These are phyloP conservation scores for Mesorhabditis sp. DNA, from an alignment of 2,888 invertebrate genomes.

Conservation along the genomic window DNA sequence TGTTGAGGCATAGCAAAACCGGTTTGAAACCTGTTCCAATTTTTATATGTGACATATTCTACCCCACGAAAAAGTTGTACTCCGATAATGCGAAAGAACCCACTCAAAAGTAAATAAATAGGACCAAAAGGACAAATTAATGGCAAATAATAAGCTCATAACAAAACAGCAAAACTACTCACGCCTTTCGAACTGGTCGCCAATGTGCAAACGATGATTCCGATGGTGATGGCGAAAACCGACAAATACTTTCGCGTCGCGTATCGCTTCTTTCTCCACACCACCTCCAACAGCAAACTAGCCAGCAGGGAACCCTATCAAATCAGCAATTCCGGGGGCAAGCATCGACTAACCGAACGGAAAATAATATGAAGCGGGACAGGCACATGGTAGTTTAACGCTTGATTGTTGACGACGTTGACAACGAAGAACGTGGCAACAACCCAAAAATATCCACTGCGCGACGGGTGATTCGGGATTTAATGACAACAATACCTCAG, in stretches of 20 bases:
- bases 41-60: no score
- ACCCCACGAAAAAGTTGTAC: no score
- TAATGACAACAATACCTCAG: slow-evolving; percentile 64
- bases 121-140: no score
- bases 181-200: slow-evolving; percentile 60
- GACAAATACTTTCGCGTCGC: slow-evolving; percentile 79
- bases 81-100: no score
- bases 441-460: slow-evolving; percentile 74
- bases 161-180: background rate
- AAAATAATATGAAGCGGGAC: slow-evolving; percentile 99
- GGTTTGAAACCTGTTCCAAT: no score
- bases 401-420: slow-evolving; percentile 84
- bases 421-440: slow-evolving; percentile 85
- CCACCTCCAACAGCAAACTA: slow-evolving; percentile 88
- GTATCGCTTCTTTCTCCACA: slow-evolving; percentile 76
- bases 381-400: slow-evolving; percentile 90
- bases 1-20: no score
- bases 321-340: background rate
- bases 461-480: slow-evolving; percentile 21
- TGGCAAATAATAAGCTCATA: no score
- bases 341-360: slow-evolving; percentile 71
- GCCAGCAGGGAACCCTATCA: slow-evolving; percentile 86
- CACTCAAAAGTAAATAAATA: no score
- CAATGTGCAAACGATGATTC: slow-evolving; percentile 85
- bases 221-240: slow-evolving; percentile 85